Evolutionary conservation across 2,888 invertebrate genomes (phyloP).

Genomic region (Drosophila kambysellisi): DNA sequence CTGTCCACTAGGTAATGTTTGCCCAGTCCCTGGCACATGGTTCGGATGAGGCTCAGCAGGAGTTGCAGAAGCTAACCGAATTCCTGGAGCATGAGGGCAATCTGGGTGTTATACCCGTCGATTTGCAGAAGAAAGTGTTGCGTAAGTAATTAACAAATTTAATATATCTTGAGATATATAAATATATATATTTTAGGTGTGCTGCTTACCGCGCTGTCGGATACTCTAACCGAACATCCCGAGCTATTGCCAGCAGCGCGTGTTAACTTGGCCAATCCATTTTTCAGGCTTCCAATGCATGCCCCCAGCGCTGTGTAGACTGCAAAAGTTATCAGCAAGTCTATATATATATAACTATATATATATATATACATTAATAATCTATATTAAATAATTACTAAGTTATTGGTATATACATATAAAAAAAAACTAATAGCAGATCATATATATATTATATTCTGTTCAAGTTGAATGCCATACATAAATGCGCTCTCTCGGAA

Average conservation of each 20-base stretch:
- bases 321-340: slow-evolving; percentile 51
- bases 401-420: slow-evolving; percentile 51
- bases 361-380: slow-evolving; percentile 40
- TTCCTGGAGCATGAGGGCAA: slow-evolving; percentile 91
- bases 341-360: slow-evolving; percentile 24
- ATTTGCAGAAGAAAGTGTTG: slow-evolving; percentile 91
- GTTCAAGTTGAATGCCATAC: slow-evolving; percentile 45
- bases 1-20: slow-evolving; percentile 88
- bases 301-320: slow-evolving; percentile 41
- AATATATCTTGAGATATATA: background rate
- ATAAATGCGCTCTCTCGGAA: slow-evolving; percentile 71
- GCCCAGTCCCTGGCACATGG: slow-evolving; percentile 90
- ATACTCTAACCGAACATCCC: slow-evolving; percentile 90
- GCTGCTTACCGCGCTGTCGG: slow-evolving; percentile 90
- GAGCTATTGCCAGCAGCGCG: slow-evolving; percentile 88
- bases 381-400: slow-evolving; percentile 49
- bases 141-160: slow-evolving; percentile 86
- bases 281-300: slow-evolving; percentile 82
- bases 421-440: slow-evolving; percentile 12
- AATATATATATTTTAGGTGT: slow-evolving; percentile 86
- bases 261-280: slow-evolving; percentile 86
- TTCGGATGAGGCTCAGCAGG: slow-evolving; percentile 89
- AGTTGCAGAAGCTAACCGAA: slow-evolving; percentile 90
- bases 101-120: slow-evolving; percentile 90
- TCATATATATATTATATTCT: slow-evolving; percentile 22